Conservation (phyloP, 2,888 invertebrate genomes). For the Cephus pygmeus region DNA sequence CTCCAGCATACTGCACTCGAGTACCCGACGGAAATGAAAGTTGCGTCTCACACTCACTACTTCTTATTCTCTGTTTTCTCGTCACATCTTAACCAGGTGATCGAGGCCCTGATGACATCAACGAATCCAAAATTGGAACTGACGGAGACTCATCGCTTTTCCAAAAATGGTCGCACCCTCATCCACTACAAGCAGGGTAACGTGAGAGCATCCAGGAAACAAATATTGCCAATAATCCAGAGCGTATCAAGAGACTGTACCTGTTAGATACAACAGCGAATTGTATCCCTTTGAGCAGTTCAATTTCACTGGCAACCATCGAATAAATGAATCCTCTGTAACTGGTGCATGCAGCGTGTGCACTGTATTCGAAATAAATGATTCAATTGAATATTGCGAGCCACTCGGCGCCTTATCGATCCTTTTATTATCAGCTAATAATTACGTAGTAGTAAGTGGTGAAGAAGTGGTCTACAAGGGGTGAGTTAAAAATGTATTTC, state of each 20-base stretch:
- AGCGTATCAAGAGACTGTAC: slow-evolving; percentile 52
- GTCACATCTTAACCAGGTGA: slow-evolving; percentile 37
- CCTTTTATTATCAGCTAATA: background rate
- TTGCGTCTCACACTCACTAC: slow-evolving; percentile 20
- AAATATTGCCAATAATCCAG: slow-evolving; percentile 74
- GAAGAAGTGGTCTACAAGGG: background rate
- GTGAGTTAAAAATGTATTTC: background rate
- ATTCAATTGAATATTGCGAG: background rate
- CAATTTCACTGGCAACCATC: background rate
- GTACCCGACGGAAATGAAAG: slow-evolving; percentile 10
- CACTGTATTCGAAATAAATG: background rate
- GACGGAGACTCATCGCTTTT: slow-evolving; percentile 22
- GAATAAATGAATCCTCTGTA: background rate
- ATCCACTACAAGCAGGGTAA: slow-evolving; percentile 70
- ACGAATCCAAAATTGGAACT: slow-evolving; percentile 46
- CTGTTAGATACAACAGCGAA: slow-evolving; percentile 10
- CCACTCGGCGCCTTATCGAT: background rate
- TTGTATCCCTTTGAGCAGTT: background rate
- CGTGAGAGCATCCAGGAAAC: slow-evolving; percentile 74
- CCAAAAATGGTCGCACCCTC: background rate
- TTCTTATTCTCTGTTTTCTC: slow-evolving; percentile 11
- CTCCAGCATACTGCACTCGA: slow-evolving; percentile 15
- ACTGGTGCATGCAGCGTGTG: background rate
- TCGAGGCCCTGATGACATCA: slow-evolving; percentile 39
- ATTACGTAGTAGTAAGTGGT: background rate